phyloP scores from a whole-genome alignment of 2,888 invertebrate genomes.

The Oxyteleia sp. region DNA sequence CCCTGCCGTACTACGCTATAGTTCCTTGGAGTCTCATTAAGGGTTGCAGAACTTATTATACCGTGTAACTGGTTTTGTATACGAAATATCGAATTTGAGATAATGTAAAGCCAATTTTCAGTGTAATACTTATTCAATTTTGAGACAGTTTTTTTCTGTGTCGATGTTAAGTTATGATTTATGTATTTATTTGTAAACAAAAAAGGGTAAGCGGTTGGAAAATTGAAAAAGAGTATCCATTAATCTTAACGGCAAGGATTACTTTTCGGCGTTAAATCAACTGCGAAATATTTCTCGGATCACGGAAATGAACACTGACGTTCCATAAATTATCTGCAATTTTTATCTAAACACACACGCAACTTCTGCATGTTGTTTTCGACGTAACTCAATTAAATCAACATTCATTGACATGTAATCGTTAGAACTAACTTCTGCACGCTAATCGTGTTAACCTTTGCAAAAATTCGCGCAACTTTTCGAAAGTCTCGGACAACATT shows the following conservation, averaged over 20 bases:
- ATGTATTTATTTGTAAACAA: too few species aligned
- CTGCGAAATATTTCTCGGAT: slow-evolving; percentile 10
- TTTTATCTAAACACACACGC: slow-evolving; percentile 5
- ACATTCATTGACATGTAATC: slow-evolving; percentile 6
- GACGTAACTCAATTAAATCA: slow-evolving; percentile 7
- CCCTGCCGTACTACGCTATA: neutral
- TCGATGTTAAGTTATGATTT: too few species aligned
- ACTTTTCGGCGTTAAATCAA: slow-evolving; percentile 11
- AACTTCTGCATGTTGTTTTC: neutral
- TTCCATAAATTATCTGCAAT: slow-evolving; percentile 26
- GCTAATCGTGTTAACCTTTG: slow-evolving; percentile 20
- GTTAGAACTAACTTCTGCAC: neutral
- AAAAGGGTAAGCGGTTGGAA: neutral
- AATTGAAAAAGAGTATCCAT: slow-evolving; percentile 10
- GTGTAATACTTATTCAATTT: too few species aligned
- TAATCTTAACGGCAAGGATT: slow-evolving; percentile 17
- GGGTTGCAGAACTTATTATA: slow-evolving; percentile 19
- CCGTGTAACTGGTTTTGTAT: neutral
- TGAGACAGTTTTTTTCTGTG: too few species aligned
- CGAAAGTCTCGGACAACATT: slow-evolving; percentile 18
- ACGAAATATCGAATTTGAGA: slow-evolving; percentile 13
- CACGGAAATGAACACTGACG: slow-evolving; percentile 13
- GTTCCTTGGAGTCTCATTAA: slow-evolving; percentile 30
- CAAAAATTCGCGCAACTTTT: slow-evolving; percentile 9
- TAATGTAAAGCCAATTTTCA: neutral